Base-by-base conservation (phyloP, 2,113 vertebrate species). In the Phodopus roborovskii region DNA sequence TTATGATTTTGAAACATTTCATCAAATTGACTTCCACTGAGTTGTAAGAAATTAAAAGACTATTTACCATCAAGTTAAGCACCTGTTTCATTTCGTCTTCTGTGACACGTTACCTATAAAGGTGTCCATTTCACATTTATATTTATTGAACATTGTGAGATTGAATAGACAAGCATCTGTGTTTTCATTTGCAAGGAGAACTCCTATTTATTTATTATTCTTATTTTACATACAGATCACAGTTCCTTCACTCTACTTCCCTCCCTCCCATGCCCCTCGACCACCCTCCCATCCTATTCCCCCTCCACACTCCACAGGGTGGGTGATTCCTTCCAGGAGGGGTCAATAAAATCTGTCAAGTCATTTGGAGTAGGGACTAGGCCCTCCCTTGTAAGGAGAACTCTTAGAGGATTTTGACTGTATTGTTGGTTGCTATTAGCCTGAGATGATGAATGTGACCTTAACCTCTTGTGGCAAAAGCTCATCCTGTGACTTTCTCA, bases 381-480 rank as follows among this genome's bases (percentile, higher is more conserved):
- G 6, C 45, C 45, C 45, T 66, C 77, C 42, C 92, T 86, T 95
- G 53, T 33, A 93, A 64, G 56, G 81, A 36, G 89, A 86, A 77
- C 79, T 10, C n/a, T 60, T 58, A 95, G 71, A 94, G 83, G 8
- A 66, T 90, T 93, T 91, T 94, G 71, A 88, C 64, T 53, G 88
- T 93, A 74, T 94, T 78, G 73, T 94, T 36, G 53, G 20, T 64
- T 45, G 39, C 66, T 50, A 36, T 58, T 75, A 77, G 42, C 33
- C 50, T n/a, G n/a, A 91, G 42, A 56, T 91, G 71, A 50, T 50
- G 50, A 88, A 87, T 56, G 50, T 94, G 20, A 78, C 39, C 17
- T 0, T 64, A 36, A 36, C 15, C 39, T 93, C 11, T 62, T 42
- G 39, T 64, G 70, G 48, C 50, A 28, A 15, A 77, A 20, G 28